These are phyloP conservation scores for Hydropotes inermis DNA, from an alignment of 2,113 vertebrate genomes.

Conservation along the genomic window DNA sequence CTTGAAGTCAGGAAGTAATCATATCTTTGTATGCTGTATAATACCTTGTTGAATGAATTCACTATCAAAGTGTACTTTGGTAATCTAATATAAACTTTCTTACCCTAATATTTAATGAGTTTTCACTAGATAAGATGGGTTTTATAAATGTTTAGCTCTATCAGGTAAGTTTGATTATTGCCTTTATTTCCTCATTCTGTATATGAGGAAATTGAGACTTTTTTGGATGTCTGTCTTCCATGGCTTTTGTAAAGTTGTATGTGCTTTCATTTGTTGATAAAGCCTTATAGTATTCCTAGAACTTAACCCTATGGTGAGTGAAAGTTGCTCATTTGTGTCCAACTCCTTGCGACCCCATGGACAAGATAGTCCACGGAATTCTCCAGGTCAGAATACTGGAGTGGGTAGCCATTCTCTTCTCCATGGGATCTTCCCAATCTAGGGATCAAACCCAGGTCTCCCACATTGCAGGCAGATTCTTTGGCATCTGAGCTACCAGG, in stretches of 20 bases:
- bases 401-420: background rate
- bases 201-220: background rate
- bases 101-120: background rate
- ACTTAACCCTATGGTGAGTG: background rate
- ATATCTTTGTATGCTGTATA: background rate
- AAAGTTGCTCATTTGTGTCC: background rate
- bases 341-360: background rate
- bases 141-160: background rate
- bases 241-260: conserved; percentile 14
- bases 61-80: background rate
- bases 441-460: background rate
- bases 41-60: background rate
- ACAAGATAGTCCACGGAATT: background rate
- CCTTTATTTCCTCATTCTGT: background rate
- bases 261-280: background rate
- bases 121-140: conserved; percentile 8
- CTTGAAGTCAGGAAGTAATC: background rate
- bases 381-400: background rate
- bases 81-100: background rate
- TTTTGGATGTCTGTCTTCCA: background rate
- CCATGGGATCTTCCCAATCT: background rate
- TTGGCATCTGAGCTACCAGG: background rate
- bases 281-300: background rate
- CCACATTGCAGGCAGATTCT: background rate
- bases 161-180: background rate